phyloP scores from a whole-genome alignment of 2,797 vertebrate species.

The Agapornis canus region DNA sequence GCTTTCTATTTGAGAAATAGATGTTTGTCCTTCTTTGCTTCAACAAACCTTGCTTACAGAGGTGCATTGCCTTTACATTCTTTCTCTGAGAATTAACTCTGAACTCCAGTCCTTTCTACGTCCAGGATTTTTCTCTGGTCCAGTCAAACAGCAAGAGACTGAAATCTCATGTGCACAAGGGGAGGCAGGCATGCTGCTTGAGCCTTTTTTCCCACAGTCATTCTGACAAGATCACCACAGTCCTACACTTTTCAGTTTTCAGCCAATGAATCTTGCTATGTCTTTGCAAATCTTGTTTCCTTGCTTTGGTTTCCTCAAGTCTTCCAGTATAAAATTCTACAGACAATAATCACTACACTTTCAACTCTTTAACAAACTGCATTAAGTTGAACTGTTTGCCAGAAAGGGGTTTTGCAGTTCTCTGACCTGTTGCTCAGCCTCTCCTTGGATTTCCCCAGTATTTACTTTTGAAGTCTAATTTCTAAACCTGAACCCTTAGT shows the following conservation, averaged over 20 bases:
- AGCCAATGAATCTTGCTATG: not conserved
- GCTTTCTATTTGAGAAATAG: not conserved
- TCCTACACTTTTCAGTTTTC: not conserved
- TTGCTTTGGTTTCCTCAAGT: not conserved
- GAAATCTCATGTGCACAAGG: not conserved
- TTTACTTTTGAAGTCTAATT: not conserved
- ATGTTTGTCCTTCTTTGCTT: not conserved
- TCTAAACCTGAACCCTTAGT: not conserved
- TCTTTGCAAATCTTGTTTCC: not conserved
- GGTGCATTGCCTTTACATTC: fast-evolving
- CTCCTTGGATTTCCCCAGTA: not conserved
- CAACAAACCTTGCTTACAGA: not conserved
- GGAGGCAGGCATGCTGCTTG: not conserved
- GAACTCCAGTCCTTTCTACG: not conserved
- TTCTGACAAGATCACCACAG: not conserved
- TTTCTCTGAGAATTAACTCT: not conserved
- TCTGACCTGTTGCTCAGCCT: not conserved
- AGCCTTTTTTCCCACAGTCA: not conserved
- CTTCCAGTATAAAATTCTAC: not conserved
- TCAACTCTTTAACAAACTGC: not conserved
- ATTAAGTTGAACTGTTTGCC: not conserved
- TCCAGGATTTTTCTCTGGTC: not conserved
- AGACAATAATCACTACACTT: not conserved
- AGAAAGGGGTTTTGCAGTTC: not conserved
- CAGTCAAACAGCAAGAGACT: not conserved